Evolutionary conservation across 2,797 vertebrate genomes (phyloP).

Genomic region (Enteromius anoplus): DNA sequence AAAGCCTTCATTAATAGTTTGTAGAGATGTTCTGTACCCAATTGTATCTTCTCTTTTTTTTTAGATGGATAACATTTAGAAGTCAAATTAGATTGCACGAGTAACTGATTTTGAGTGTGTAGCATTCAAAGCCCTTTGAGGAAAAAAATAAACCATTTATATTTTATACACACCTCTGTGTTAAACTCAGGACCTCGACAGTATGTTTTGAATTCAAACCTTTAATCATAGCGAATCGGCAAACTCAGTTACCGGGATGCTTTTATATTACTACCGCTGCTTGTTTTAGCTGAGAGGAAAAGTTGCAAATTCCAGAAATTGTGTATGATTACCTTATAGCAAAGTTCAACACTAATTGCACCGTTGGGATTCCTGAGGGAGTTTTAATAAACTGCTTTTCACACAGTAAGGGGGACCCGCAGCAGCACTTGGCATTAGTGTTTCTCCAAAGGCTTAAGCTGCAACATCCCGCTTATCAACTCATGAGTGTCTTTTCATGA

Average conservation of each 20-base stretch:
- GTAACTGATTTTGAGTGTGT: background rate
- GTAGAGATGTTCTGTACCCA: slow-evolving; percentile 25
- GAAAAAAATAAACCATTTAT: slow-evolving; percentile 16
- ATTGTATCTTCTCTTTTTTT: slow-evolving; percentile 42
- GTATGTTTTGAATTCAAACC: background rate
- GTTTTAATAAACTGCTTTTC: slow-evolving; percentile 46
- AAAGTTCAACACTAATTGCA: slow-evolving; percentile 27
- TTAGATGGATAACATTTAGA: slow-evolving; percentile 41
- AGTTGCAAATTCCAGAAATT: slow-evolving; percentile 2
- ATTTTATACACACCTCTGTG: slow-evolving; percentile 13
- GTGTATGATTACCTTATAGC: slow-evolving; percentile 7
- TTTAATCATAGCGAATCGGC: background rate
- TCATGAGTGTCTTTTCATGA: slow-evolving; percentile 49
- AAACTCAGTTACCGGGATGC: background rate
- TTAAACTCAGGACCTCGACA: background rate
- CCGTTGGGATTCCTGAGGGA: slow-evolving; percentile 5
- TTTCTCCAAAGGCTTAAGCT: slow-evolving; percentile 37
- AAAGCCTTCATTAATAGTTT: slow-evolving; percentile 41
- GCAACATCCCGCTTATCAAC: slow-evolving; percentile 46
- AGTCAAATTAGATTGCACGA: slow-evolving; percentile 38
- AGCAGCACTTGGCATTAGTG: slow-evolving; percentile 22
- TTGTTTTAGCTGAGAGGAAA: background rate
- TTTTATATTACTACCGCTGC: background rate
- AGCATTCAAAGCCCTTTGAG: slow-evolving; percentile 1
- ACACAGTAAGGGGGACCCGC: slow-evolving; percentile 14